These are phyloP conservation scores for Eidolon helvum DNA, from an alignment of 2,113 vertebrate species.

Conservation along the genomic window DNA sequence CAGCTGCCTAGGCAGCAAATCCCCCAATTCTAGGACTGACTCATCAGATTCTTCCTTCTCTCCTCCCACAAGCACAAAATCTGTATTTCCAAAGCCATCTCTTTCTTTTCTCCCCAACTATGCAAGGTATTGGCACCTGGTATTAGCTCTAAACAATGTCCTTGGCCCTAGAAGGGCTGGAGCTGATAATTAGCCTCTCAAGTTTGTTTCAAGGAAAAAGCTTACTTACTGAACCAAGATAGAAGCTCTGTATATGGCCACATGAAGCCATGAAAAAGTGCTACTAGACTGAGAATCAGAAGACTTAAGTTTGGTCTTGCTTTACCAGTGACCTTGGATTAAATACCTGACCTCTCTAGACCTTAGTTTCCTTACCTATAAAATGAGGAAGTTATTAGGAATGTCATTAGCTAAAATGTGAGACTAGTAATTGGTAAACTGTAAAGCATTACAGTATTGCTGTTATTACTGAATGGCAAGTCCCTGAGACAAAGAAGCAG, in stretches of 20 bases:
- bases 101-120: not conserved
- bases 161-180: not conserved
- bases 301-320: not conserved
- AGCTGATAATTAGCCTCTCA: not conserved
- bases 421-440: not conserved
- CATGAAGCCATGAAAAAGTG: not conserved
- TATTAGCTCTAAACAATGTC: slow-evolving; percentile 5
- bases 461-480: not conserved
- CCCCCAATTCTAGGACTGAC: not conserved
- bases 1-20: not conserved
- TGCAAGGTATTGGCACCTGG: not conserved
- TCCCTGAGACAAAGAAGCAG: not conserved
- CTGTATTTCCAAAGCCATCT: not conserved
- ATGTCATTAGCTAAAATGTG: not conserved
- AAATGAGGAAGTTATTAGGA: not conserved
- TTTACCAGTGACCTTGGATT: slow-evolving; percentile 5
- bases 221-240: slow-evolving; percentile 10
- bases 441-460: not conserved
- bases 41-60: slow-evolving; percentile 18
- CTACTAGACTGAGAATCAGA: not conserved
- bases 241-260: not conserved
- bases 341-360: slow-evolving; percentile 24
- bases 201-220: slow-evolving; percentile 30
- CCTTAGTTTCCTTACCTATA: slow-evolving; percentile 32
- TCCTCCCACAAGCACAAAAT: slow-evolving; percentile 39